Percentiles rank a stretch among this genome's conserved stretches.
These are phyloP conservation scores for Pogonomyrmex barbatus DNA, from an alignment of 1,140 invertebrate genomes.

Conservation along the genomic window DNA sequence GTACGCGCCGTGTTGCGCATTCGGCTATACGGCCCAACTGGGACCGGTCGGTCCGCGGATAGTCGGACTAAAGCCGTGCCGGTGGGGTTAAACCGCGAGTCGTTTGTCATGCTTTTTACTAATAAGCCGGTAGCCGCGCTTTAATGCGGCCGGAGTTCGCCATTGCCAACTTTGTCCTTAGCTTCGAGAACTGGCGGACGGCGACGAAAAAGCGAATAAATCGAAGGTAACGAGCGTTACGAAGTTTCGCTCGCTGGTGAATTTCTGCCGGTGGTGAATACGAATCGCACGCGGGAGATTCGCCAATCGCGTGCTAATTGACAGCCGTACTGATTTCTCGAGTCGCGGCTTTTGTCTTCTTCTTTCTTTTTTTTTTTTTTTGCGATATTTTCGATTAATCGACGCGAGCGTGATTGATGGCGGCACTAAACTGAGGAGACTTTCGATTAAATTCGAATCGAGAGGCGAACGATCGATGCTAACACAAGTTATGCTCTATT, in stretches of 20 bases:
- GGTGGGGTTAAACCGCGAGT: slow-evolving; percentile 76
- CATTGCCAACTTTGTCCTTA: slow-evolving; percentile 56
- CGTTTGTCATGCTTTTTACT: slow-evolving; percentile 83
- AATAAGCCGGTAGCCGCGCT: slow-evolving; percentile 76
- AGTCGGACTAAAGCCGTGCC: slow-evolving; percentile 68
- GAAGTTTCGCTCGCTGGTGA: slow-evolving; percentile 44
- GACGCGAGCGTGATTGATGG: slow-evolving; percentile 27
- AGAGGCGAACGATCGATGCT: slow-evolving; percentile 5
- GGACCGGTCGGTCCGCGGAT: slow-evolving; percentile 77
- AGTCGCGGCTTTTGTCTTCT: neutral
- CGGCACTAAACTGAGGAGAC: slow-evolving; percentile 9
- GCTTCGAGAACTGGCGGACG: slow-evolving; percentile 47
- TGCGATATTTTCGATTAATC: slow-evolving; percentile 45
- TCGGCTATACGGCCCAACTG: slow-evolving; percentile 76
- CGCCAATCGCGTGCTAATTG: slow-evolving; percentile 33
- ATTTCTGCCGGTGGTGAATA: slow-evolving; percentile 48
- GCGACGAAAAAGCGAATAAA: slow-evolving; percentile 59
- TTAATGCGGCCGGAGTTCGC: slow-evolving; percentile 69
- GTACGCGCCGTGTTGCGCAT: slow-evolving; percentile 74
- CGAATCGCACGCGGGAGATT: slow-evolving; percentile 48
- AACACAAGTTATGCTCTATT: slow-evolving; percentile 20
- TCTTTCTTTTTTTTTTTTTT: neutral
- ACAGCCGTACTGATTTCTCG: neutral
- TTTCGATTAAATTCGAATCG: slow-evolving; percentile 21
- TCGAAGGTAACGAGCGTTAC: slow-evolving; percentile 54